Evolutionary conservation across 2,797 vertebrate genomes (phyloP), one percentile per base, ranked within the genome.

Genomic region (Gallinago stenura): DNA sequence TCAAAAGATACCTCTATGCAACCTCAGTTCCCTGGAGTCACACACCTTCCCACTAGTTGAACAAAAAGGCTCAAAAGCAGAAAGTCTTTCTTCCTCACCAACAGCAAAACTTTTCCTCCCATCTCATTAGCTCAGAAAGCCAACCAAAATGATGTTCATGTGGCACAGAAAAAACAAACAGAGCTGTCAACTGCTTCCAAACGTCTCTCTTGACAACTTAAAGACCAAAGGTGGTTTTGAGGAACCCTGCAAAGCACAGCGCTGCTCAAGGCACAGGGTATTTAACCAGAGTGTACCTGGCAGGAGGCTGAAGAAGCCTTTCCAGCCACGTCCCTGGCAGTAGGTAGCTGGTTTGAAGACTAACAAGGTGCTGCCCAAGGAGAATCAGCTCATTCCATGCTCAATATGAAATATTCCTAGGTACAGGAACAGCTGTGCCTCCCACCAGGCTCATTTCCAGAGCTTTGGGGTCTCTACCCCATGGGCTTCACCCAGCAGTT

Each of bases 101-200:
- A 31, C 2, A 37, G 1, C 0, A n/a, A 46, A 77, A 64, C 21
- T 58, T 87, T 14, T 31, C 62, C 17, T 57, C 75, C 37, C 57
- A 33, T 6, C 35, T 70, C 35, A 3, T 2, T 6, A 56, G 54
- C 31, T 57, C 46, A 46, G 50, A 60, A 71, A 75, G 24, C 25
- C 70, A 70, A 91, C 51, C 1, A 45, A 35, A 51, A n/a, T 15
- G 0, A 10, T 31, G 45, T 85, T 68, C 9, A 3, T 2, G 7
- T 37, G 37, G 12, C 37, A 37, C 37, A 37, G 39, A 48, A 33
- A 71, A 70, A 77, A 7, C 1, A 15, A 91, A 16, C 20, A 62
- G 48, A 3, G 1, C 5, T n/a, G n/a, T 6, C 35, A 60, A 41
- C 0, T 1, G 17, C 48, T 62, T 68, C 50, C 51, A 20, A 58